Evolutionary conservation across 2,113 vertebrate genomes (phyloP).

Genomic region (Anoplopoma fimbria): DNA sequence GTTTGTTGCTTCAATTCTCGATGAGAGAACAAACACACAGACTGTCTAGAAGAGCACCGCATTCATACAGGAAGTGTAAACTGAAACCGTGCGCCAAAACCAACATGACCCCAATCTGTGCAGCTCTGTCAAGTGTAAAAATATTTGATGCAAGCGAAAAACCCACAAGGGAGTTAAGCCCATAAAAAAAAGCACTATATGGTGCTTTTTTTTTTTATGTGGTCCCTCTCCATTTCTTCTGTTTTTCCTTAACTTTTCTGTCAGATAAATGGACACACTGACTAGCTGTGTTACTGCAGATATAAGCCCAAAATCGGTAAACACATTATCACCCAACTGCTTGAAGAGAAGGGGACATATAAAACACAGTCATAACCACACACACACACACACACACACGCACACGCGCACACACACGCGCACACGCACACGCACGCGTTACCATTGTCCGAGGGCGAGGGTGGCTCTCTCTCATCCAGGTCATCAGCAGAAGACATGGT

Average conservation of each 20-base stretch:
- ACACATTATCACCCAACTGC: background rate
- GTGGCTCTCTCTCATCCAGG: conserved; percentile 95
- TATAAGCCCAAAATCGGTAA: background rate
- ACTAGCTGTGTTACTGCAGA: background rate
- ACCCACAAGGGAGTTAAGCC: background rate
- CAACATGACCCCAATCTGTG: conserved; percentile 55
- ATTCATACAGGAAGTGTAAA: conserved; percentile 62
- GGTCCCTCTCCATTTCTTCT: background rate
- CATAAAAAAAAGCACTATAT: background rate
- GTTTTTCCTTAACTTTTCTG: background rate
- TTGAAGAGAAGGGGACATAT: background rate
- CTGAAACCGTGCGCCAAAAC: conserved; percentile 52
- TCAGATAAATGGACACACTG: conserved; percentile 6
- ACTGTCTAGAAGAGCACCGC: conserved; percentile 28
- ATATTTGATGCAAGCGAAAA: conserved; percentile 28
- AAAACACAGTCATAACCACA: background rate
- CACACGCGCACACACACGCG: conserved; percentile 23
- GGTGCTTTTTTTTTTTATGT: too few species aligned
- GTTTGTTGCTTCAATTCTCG: conserved; percentile 28
- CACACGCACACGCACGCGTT: conserved; percentile 15
- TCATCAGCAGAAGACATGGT: conserved; percentile 99
- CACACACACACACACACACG: conserved; percentile 4
- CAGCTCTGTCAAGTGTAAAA: conserved; percentile 47
- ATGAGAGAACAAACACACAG: conserved; percentile 34
- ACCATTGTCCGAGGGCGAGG: conserved; percentile 95